Evolutionary conservation across 2,113 vertebrate species (phyloP).

Genomic region (Brachypteracias leptosomus): DNA sequence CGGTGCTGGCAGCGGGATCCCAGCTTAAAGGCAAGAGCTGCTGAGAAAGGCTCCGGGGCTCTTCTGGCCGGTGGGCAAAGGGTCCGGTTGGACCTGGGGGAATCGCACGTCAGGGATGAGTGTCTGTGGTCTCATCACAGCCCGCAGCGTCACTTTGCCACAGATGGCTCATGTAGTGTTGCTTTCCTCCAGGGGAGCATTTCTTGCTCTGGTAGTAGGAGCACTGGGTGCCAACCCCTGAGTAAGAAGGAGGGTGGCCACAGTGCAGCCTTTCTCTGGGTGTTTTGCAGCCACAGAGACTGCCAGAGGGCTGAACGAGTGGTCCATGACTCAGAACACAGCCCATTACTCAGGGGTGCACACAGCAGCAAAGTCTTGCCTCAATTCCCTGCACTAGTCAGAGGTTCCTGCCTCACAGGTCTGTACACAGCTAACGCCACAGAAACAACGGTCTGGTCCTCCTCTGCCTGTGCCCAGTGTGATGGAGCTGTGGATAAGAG

Average conservation of each 20-base stretch:
- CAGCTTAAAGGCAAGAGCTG: background rate
- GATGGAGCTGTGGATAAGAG: background rate
- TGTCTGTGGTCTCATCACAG: background rate
- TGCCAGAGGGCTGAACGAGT: background rate
- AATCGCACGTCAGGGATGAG: background rate
- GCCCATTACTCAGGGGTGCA: fast-evolving
- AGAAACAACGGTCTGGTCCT: background rate
- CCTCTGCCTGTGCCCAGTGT: background rate
- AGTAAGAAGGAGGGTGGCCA: too few relatives aligned
- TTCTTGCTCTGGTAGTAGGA: background rate
- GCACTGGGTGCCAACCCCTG: too few relatives aligned
- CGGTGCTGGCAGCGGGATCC: background rate
- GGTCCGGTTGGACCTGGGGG: background rate
- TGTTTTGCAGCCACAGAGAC: background rate
- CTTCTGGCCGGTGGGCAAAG: background rate
- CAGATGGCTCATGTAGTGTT: background rate
- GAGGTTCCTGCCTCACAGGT: background rate
- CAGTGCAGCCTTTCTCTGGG: fast-evolving
- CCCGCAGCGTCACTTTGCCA: background rate
- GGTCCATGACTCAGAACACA: background rate
- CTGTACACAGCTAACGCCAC: background rate
- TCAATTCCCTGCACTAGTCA: background rate
- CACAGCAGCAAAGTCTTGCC: background rate
- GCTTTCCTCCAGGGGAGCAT: background rate
- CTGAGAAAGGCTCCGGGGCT: background rate